phyloP scores from a whole-genome alignment of 23 tunicate species.

The Halocynthia roretzi region DNA sequence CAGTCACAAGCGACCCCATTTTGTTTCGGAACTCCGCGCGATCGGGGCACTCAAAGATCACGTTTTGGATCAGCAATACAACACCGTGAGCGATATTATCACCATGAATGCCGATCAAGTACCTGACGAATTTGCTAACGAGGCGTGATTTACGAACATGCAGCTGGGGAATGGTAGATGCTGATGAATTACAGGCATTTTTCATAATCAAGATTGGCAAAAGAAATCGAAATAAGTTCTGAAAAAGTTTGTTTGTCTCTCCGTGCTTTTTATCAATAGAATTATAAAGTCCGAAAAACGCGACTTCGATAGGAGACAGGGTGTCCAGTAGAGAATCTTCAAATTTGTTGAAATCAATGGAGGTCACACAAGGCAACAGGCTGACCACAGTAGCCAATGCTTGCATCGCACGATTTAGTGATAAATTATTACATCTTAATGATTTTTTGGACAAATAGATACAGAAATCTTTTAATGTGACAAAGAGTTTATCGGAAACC shows the following conservation, averaged over 20 bases:
- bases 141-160: slow-evolving; percentile 31
- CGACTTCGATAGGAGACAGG: not conserved
- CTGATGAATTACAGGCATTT: slow-evolving; percentile 23
- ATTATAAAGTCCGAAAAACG: slow-evolving; percentile 13
- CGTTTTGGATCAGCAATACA: slow-evolving; percentile 35
- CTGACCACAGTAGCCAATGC: slow-evolving; percentile 13
- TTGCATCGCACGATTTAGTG: slow-evolving; percentile 39
- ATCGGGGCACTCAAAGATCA: slow-evolving; percentile 76
- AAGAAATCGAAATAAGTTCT: slow-evolving; percentile 40
- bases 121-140: slow-evolving; percentile 21
- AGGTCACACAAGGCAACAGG: not conserved
- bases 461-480: slow-evolving; percentile 39
- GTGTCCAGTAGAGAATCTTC: too few relatives aligned
- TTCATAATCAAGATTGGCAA: slow-evolving; percentile 61
- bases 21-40: slow-evolving; percentile 57
- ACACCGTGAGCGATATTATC: slow-evolving; percentile 16
- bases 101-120: slow-evolving; percentile 37
- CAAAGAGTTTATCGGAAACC: slow-evolving; percentile 10
- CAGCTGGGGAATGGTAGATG: slow-evolving; percentile 21
- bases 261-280: slow-evolving; percentile 33
- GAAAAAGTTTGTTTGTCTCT: slow-evolving; percentile 23
- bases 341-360: slow-evolving; percentile 1
- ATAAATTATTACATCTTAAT: slow-evolving; percentile 19
- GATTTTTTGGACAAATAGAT: slow-evolving; percentile 18
- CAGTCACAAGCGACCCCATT: slow-evolving; percentile 18